A percentile compares a stretch with the other conserved stretches of the same genome.
phyloP scores from a whole-genome alignment of 1,140 invertebrate genomes.

The Meloidogyne floridensis region DNA sequence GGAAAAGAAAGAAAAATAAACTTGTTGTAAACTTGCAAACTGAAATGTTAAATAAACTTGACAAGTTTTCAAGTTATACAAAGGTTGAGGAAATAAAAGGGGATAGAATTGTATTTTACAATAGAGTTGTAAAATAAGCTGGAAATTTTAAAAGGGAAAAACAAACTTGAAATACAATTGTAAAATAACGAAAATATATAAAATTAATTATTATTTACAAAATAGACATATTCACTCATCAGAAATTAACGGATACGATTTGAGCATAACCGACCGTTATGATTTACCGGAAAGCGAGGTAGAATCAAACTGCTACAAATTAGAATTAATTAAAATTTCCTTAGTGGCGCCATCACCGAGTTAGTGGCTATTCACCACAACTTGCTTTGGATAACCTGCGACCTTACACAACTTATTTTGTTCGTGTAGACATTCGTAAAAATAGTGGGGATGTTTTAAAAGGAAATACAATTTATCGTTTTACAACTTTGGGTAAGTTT shows the following conservation, averaged over 20 bases:
- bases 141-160: background rate
- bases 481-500: constrained; percentile 58
- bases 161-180: background rate
- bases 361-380: constrained; percentile 45
- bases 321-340: background rate
- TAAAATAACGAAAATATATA: too few relatives aligned
- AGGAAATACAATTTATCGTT: constrained; percentile 57
- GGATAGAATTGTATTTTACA: too few relatives aligned
- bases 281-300: constrained; percentile 39
- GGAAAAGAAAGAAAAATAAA: background rate
- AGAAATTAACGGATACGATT: constrained; percentile 56
- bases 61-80: too few relatives aligned
- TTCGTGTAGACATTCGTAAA: constrained; percentile 54
- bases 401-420: constrained; percentile 61
- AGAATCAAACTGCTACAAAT: background rate
- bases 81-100: too few relatives aligned
- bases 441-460: constrained; percentile 52
- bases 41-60: too few relatives aligned
- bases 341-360: constrained; percentile 23
- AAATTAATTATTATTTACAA: too few relatives aligned
- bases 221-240: constrained; percentile 16
- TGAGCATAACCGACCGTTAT: constrained; percentile 54
- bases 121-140: too few relatives aligned
- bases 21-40: background rate
- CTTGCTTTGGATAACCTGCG: constrained; percentile 47